phyloP scores from a whole-genome alignment of 2,888 invertebrate species.

The Scaptodrosophila latifasciaeformis region DNA sequence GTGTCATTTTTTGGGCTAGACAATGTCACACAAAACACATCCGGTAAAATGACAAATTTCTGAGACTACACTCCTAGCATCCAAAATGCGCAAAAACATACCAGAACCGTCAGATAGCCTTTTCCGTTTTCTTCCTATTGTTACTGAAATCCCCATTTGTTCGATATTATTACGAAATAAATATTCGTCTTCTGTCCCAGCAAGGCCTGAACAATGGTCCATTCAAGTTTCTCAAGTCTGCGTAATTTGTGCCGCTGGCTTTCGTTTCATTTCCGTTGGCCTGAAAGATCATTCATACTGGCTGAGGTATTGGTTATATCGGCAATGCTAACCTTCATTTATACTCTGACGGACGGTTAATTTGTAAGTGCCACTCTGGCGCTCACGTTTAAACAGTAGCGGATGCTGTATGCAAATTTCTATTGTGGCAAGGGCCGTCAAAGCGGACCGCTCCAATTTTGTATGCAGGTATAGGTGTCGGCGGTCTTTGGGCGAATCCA shows the following conservation, averaged over 20 bases:
- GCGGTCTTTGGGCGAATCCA: too few relatives aligned
- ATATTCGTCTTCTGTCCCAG: too few relatives aligned
- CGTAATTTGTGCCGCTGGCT: constrained; percentile 1
- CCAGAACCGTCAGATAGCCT: neutral
- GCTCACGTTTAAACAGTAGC: constrained; percentile 66
- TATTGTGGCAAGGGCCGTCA: constrained; percentile 49
- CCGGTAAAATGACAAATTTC: constrained; percentile 61
- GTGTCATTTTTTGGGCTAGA: constrained; percentile 41
- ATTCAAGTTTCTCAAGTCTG: too few relatives aligned
- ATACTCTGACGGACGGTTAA: neutral
- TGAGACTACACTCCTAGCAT: constrained; percentile 30
- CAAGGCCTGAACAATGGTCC: too few relatives aligned
- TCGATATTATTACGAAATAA: constrained; percentile 52
- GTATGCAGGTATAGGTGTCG: constrained; percentile 36
- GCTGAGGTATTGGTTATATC: neutral
- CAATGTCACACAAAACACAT: constrained; percentile 64
- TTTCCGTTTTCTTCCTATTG: neutral
- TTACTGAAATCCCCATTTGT: constrained; percentile 49
- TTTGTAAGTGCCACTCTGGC: constrained; percentile 29
- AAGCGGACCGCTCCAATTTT: constrained; percentile 41
- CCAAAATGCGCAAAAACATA: constrained; percentile 7
- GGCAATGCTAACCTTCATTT: neutral
- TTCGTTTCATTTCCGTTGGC: constrained; percentile 49
- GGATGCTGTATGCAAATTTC: constrained; percentile 67
- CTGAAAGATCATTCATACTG: constrained; percentile 6